Percentiles rank a stretch among this genome's conserved stretches.
These are phyloP conservation scores for Alexandromys fortis DNA, from an alignment of 2,113 vertebrate species.

Conservation along the genomic window DNA sequence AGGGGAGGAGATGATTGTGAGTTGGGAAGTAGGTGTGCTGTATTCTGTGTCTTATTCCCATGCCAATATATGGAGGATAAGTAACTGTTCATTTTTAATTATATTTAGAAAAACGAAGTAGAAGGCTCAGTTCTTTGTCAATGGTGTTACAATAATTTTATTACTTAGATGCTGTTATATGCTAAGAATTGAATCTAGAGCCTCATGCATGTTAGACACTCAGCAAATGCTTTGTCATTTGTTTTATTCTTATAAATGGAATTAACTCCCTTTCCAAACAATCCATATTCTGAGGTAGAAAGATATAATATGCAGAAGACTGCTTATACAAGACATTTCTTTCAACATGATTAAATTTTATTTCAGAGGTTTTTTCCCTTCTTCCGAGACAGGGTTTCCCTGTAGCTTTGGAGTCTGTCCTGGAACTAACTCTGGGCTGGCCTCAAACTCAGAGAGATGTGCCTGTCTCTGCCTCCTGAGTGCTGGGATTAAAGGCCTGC, in stretches of 20 bases:
- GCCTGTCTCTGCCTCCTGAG: no score
- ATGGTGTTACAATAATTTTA: background rate
- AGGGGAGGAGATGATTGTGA: constrained; percentile 72
- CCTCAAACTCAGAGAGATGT: no score
- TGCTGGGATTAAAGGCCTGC: no score
- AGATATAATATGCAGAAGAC: background rate
- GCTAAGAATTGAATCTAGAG: background rate
- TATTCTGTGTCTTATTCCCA: background rate
- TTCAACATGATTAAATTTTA: background rate
- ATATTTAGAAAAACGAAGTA: background rate
- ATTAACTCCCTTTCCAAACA: background rate
- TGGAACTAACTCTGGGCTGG: no score
- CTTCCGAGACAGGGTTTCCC: no score
- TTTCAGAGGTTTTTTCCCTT: background rate
- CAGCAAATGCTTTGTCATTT: background rate
- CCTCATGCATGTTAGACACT: no score
- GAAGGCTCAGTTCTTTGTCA: constrained; percentile 23
- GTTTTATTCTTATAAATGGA: background rate
- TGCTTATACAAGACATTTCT: background rate
- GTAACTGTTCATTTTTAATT: constrained; percentile 68
- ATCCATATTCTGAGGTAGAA: background rate
- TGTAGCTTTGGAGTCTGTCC: no score
- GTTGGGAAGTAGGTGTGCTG: constrained; percentile 65
- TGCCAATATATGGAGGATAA: background rate
- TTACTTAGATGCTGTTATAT: background rate